Conservation (phyloP, 2,888 invertebrate genomes). For the Buathra laborator region DNA sequence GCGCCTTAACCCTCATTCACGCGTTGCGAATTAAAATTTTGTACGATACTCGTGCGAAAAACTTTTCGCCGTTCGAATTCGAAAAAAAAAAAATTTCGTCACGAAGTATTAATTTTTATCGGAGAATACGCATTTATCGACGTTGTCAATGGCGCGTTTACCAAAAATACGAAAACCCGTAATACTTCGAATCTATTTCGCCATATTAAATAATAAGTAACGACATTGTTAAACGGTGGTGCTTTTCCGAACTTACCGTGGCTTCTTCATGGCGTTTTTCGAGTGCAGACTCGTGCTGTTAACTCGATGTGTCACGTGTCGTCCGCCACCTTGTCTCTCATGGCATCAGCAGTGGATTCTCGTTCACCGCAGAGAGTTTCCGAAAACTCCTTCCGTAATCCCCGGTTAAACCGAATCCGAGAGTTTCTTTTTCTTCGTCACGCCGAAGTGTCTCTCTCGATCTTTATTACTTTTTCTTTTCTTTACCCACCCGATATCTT, state of each 20-base stretch:
- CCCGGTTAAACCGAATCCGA: constrained; percentile 1
- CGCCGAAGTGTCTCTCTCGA: not conserved
- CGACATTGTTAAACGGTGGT: constrained; percentile 34
- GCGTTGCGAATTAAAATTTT: too few relatives aligned
- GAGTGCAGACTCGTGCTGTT: constrained; percentile 71
- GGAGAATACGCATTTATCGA: not conserved
- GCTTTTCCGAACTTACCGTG: constrained; percentile 77
- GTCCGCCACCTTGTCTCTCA: constrained; percentile 76
- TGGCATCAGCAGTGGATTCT: constrained; percentile 73
- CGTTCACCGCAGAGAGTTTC: constrained; percentile 45
- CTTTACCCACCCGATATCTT: constrained; percentile 10
- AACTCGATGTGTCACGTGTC: constrained; percentile 80
- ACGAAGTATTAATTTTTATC: not conserved
- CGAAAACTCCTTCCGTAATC: constrained; percentile 15
- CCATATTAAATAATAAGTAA: not conserved
- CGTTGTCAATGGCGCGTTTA: not conserved
- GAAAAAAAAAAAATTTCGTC: too few relatives aligned
- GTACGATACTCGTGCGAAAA: too few relatives aligned
- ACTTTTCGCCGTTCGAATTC: too few relatives aligned
- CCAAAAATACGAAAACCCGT: not conserved
- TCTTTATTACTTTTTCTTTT: constrained; percentile 30
- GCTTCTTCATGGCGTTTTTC: constrained; percentile 80
- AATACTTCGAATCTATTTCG: not conserved
- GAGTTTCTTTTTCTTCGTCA: not conserved
- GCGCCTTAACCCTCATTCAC: too few relatives aligned